Evolutionary conservation across 2,113 vertebrate genomes (phyloP).

Genomic region (Lophochroa leadbeateri): DNA sequence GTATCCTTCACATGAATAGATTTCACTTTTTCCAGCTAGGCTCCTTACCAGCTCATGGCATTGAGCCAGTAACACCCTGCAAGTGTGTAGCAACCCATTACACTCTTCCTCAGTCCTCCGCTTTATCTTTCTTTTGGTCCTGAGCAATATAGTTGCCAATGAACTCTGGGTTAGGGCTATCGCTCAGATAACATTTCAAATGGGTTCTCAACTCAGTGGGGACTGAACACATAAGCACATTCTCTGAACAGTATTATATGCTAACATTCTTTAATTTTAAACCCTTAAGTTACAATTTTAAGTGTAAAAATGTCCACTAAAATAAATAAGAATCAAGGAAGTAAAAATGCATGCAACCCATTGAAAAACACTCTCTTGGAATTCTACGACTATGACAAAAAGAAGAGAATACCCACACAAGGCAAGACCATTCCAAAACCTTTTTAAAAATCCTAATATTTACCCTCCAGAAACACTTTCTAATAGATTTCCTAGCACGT

Average conservation of each 20-base stretch:
- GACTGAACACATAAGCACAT: neutral
- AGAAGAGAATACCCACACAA: neutral
- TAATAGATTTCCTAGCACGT: neutral
- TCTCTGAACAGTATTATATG: neutral
- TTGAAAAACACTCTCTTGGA: neutral
- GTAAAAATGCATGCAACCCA: neutral
- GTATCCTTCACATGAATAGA: neutral
- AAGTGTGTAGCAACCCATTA: neutral
- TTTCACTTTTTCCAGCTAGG: neutral
- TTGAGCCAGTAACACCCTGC: neutral
- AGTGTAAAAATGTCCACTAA: neutral
- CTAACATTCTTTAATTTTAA: neutral
- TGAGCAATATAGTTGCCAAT: neutral
- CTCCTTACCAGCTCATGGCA: neutral
- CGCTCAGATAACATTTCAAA: fast-evolving
- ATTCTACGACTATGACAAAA: neutral
- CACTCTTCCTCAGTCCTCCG: neutral
- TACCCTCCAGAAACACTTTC: neutral
- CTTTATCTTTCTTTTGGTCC: neutral
- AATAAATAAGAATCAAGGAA: neutral
- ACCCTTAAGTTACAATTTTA: neutral
- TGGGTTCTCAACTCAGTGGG: neutral
- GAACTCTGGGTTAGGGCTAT: neutral
- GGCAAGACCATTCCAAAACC: neutral
- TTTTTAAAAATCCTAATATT: neutral